A percentile compares a stretch with the other conserved stretches of the same genome.
phyloP scores from a whole-genome alignment of 1,140 invertebrate species.

The Brachionus rubens region DNA sequence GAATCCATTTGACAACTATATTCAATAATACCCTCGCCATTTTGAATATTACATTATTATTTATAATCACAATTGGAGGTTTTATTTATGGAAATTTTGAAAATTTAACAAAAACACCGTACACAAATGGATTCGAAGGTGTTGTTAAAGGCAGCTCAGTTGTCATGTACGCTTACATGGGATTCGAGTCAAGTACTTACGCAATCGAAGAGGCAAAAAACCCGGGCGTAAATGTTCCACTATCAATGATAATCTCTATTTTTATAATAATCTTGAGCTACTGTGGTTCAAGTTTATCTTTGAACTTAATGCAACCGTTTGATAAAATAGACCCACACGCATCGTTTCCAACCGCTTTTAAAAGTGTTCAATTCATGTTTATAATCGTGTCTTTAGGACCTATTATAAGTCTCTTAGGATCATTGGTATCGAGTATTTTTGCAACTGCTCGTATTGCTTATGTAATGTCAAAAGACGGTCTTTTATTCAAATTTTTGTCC shows the following conservation, averaged over 20 bases:
- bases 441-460: constrained; percentile 23
- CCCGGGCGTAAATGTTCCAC: constrained; percentile 2
- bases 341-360: constrained; percentile 35
- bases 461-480: constrained; percentile 39
- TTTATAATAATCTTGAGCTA: constrained; percentile 4
- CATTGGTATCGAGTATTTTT: constrained; percentile 32
- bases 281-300: constrained; percentile 36
- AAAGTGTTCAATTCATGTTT: constrained; percentile 13
- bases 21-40: constrained; percentile 35
- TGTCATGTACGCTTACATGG: constrained; percentile 35
- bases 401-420: constrained; percentile 14
- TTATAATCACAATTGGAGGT: constrained; percentile 35
- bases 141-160: constrained; percentile 25
- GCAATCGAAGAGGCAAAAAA: constrained; percentile 31
- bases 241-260: constrained; percentile 32
- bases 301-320: constrained; percentile 36
- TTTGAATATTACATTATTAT: constrained; percentile 10
- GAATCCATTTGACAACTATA: constrained; percentile 20
- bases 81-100: constrained; percentile 29
- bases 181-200: constrained; percentile 40
- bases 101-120: neutral
- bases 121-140: constrained; percentile 30
- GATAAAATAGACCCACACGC: constrained; percentile 22
- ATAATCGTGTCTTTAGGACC: constrained; percentile 28
- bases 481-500: constrained; percentile 30